Base-by-base conservation (phyloP, 2,797 vertebrate species). In the Sciaenops ocellatus region DNA sequence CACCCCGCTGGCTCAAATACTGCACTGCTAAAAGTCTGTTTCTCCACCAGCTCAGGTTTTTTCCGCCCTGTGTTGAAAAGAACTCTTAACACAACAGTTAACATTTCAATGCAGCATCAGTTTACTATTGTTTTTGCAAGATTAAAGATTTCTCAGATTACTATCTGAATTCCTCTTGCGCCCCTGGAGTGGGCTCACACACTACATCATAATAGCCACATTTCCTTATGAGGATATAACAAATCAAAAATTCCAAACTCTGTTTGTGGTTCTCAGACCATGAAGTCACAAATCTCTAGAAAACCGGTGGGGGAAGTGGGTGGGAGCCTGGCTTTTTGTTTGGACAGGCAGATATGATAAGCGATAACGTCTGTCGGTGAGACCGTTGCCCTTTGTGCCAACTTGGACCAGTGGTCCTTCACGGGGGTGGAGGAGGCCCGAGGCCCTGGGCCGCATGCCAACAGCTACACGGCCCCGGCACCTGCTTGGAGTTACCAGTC, bases 191-290 rank as follows among this genome's bases (percentile, higher is more conserved):
- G 6, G 34, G 77, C 73, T 85, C 78, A 30, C 57, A 57, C 84
- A 47, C 62, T 68, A 24, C 78, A 78, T 73, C 76, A 73, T 76
- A 89, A 91, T 63, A 75, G 85, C 69, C 86, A 89, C 85, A 93
- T 93, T 90, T 96, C 96, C 96, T 96, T 97, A 96, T 96, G 95
- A 94, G 94, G 96, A 95, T 86, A 92, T 76, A 73, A 88, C 79
- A 88, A 93, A 92, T 86, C 90, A 63, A 83, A 88, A 94, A 94
- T 92, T 94, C 91, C 93, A 56, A 84, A 81, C 90, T 92, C 93
- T 74, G 85, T 79, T 89, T 91, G 85, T 92, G 94, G 96, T 97
- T 96, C 96, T 96, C 96, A 95, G 92, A 94, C 91, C 71, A 94
- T 97, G 96, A 97, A 95, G 95, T 96, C 96, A 97, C 92, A 88